A percentile compares a stretch with the other conserved stretches of the same genome.
Evolutionary conservation across 2,888 invertebrate species (phyloP).

Genomic region (Flexamia atlantica): DNA sequence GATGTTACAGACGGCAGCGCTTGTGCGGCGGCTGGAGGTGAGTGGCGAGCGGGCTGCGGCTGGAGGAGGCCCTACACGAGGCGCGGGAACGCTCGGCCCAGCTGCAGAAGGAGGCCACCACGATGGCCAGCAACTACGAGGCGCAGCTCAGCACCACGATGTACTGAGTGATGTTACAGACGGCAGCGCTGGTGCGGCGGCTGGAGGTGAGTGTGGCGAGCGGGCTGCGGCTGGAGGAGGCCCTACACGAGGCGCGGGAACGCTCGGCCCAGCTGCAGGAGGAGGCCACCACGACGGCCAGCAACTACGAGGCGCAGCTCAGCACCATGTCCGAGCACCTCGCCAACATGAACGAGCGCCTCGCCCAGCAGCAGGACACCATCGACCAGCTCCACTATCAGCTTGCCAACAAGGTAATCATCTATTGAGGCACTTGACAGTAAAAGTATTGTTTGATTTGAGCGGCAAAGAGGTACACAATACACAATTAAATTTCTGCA

Average conservation of each 20-base stretch:
- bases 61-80: constrained; percentile 73
- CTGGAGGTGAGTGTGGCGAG: constrained; percentile 78
- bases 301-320: constrained; percentile 83
- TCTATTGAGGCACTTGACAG: too few species aligned
- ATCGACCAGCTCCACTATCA: constrained; percentile 84
- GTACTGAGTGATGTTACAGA: not conserved
- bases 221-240: constrained; percentile 73
- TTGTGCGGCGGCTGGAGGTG: constrained; percentile 79
- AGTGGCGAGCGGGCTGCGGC: constrained; percentile 75
- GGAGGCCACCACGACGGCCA: constrained; percentile 78
- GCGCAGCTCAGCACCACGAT: constrained; percentile 83
- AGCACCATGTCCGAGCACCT: constrained; percentile 88
- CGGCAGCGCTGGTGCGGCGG: constrained; percentile 75
- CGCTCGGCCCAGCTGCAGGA: constrained; percentile 76
- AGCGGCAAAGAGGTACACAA: too few species aligned
- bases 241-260: constrained; percentile 73
- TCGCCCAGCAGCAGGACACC: constrained; percentile 88
- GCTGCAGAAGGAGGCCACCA: constrained; percentile 80
- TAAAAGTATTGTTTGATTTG: too few species aligned
- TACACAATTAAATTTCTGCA: too few species aligned
- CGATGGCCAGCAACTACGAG: constrained; percentile 80
- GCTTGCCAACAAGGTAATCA: constrained; percentile 77
- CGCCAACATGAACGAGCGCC: constrained; percentile 89
- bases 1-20: constrained; percentile 63
- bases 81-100: constrained; percentile 73